These are phyloP conservation scores for Oncorhynchus nerka DNA, from an alignment of 2,113 vertebrate species.

Conservation along the genomic window DNA sequence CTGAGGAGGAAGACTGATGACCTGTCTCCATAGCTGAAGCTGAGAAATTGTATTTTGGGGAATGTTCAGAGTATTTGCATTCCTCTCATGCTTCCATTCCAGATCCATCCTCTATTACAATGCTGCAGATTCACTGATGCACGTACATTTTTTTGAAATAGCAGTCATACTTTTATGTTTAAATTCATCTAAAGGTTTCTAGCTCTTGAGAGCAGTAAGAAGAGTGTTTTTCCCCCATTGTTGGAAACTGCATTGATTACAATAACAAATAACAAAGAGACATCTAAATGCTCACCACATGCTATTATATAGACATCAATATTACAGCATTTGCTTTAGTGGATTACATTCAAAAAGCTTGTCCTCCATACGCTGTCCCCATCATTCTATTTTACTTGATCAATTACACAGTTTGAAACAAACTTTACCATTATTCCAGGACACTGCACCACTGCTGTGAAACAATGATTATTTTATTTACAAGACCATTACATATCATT, in stretches of 20 bases:
- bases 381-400: constrained; percentile 21
- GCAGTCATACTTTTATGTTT: not conserved
- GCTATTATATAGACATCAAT: too few relatives aligned
- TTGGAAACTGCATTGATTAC: not conserved
- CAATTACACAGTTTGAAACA: constrained; percentile 36
- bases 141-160: not conserved
- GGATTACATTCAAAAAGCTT: not conserved
- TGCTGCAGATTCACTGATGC: constrained; percentile 34
- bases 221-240: not conserved
- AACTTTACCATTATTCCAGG: constrained; percentile 49
- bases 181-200: not conserved
- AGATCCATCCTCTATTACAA: constrained; percentile 52
- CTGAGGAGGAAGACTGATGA: constrained; percentile 72
- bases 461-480: constrained; percentile 60
- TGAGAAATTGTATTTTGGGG: constrained; percentile 64
- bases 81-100: constrained; percentile 45
- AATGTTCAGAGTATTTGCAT: constrained; percentile 55
- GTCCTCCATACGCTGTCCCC: not conserved
- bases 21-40: constrained; percentile 71
- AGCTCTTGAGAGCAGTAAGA: not conserved
- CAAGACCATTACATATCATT: constrained; percentile 66
- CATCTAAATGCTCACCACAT: not conserved
- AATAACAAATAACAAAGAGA: not conserved
- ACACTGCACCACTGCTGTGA: constrained; percentile 38
- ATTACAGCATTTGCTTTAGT: too few relatives aligned